Evolutionary conservation across 53 echinoderm and acorn worm species (phyloP), one percentile per base, ranked within the genome.

Genomic region (Apostichopus leukothele): DNA sequence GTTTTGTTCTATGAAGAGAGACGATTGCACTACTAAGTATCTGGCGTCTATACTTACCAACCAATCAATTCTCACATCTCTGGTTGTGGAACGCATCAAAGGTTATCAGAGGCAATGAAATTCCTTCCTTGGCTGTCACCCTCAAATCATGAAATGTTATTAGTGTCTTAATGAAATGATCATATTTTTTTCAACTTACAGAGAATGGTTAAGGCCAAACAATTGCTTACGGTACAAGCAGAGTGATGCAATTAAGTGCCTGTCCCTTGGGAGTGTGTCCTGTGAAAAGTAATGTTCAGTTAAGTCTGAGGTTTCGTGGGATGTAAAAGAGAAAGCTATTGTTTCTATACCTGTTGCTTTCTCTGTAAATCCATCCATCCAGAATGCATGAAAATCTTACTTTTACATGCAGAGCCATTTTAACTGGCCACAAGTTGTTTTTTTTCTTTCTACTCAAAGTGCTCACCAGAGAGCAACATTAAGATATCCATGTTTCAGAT

Each of bases 1-100:
- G n/a, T 18, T 71, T 57, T 57, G 57, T 57, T 57, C 8, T 9
- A 7, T 9, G 57, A 57, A 57, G 57, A 57, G 71, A 71, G 16
- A 18, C 6, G 14, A 16, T 71, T 13, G 6, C 71, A 18, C 6
- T 71, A 71, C 71, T 16, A 57, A 67, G 67, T 85, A 85, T 85
- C 66, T 63, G 50, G 61, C 66, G 16, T 85, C 85, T 22, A 85
- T 85, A 85, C 85, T 85, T 39, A 85, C 85, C 85, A 51, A 68
- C 66, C 85, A 85, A 85, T 54, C 39, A 81, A 81, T 81, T 59
- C 81, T 81, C 81, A 81, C 81, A 81, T 81, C 85, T 85, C 71
- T 67, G 85, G 85, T 67, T 85, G 66, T 18, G 81, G 55, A 81
- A 59, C 23, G 81, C 81, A 81, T 53, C 81, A 81, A 81, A 59